These are phyloP conservation scores for Muntiacus reevesi DNA, from an alignment of 2,113 vertebrate genomes.

Conservation along the genomic window DNA sequence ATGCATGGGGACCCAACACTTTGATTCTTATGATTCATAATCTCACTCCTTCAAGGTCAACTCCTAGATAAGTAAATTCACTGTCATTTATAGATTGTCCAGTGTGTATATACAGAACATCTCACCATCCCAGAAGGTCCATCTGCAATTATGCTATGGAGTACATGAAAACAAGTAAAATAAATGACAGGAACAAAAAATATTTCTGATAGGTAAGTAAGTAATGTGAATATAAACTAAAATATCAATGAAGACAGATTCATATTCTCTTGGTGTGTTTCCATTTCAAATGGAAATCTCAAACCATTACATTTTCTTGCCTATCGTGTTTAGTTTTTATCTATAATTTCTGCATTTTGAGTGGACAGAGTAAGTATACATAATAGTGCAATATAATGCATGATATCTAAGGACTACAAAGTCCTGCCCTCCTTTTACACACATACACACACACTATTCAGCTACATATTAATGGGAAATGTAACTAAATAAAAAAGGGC, in stretches of 20 bases:
- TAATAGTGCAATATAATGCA: neutral
- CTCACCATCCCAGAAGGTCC: neutral
- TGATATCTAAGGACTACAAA: neutral
- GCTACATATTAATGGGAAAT: neutral
- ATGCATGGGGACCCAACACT: neutral
- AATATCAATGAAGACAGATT: neutral
- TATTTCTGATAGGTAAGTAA: neutral
- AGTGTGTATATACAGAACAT: neutral
- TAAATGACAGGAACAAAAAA: neutral
- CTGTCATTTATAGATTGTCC: neutral
- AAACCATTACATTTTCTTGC: neutral
- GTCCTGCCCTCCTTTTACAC: neutral
- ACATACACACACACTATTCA: neutral
- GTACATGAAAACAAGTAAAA: neutral
- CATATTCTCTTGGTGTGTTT: neutral
- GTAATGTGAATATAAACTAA: neutral
- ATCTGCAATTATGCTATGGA: neutral
- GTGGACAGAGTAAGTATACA: neutral
- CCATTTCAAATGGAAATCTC: neutral
- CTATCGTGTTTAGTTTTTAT: neutral
- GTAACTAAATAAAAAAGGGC: neutral
- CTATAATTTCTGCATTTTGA: neutral
- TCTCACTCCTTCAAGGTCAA: neutral
- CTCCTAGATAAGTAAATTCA: neutral
- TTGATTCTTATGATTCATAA: neutral